Conservation (phyloP, 1,140 invertebrate genomes). For the Caerostris extrusa region DNA sequence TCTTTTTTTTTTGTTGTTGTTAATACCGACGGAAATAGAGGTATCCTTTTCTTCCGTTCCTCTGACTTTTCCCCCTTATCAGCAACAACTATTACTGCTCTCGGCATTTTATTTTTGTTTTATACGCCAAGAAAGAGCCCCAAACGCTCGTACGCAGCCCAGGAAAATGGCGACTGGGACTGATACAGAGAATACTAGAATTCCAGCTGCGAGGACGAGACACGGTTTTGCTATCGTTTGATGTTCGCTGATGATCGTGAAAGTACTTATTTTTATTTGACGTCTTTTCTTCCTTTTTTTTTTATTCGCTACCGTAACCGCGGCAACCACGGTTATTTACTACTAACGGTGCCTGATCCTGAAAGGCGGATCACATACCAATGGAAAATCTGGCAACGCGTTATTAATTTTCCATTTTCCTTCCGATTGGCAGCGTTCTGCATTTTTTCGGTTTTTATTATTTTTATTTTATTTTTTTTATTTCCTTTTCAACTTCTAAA, state of each 20-base stretch:
- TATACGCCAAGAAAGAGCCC: not conserved
- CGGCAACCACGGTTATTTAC: conserved; percentile 46
- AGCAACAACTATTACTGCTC: not conserved
- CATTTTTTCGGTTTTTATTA: not conserved
- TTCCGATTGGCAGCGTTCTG: conserved; percentile 34
- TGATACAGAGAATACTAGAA: not conserved
- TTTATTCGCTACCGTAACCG: conserved; percentile 30
- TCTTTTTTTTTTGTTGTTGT: not conserved
- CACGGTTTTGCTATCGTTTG: not conserved
- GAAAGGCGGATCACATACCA: conserved; percentile 21
- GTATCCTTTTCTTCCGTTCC: not conserved
- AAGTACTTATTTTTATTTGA: conserved; percentile 17
- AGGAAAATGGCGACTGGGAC: not conserved
- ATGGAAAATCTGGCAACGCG: conserved; percentile 22
- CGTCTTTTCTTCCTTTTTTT: not conserved
- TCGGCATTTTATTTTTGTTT: not conserved
- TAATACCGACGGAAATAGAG: not conserved
- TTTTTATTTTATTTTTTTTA: not conserved
- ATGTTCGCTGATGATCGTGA: not conserved
- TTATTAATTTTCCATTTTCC: conserved; percentile 43
- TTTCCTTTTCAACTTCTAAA: not conserved
- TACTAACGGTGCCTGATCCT: conserved; percentile 27
- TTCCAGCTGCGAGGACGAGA: not conserved
- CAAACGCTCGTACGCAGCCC: not conserved
- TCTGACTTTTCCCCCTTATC: not conserved